Evolutionary conservation across 2,113 vertebrate species (phyloP), one percentile per base, ranked within the genome.

Genomic region (Larimichthys crocea): DNA sequence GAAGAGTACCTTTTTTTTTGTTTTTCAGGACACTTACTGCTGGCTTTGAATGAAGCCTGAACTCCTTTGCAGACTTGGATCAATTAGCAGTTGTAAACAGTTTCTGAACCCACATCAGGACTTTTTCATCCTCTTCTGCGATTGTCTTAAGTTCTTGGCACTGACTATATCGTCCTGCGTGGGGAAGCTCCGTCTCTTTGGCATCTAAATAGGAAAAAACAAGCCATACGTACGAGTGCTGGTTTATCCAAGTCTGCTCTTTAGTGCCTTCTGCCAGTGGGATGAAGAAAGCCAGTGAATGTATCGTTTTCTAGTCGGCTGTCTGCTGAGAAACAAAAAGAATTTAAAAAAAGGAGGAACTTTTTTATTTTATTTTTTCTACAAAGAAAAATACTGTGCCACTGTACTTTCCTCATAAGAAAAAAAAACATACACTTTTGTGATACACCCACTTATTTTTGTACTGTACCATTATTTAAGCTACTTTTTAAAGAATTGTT

Each of bases 401-500:
- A 91, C 92, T 93, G 86, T 93, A 90, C 80, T 86, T 88, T 92
- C 79, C 57, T 86, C 76, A 53, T 74, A 73, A 84, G 75, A 67
- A 78, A 63, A 70, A 70, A 65, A 74, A 66, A 67, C 26, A 31
- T 11, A 83, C 56, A 55, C 15, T 68, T 92, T 93, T 83, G 77
- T 84, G 69, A 90, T 80, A 82, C 91, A 86, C 84, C 88, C 74
- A 90, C 87, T 86, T 94, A 91, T 95, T 95, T 95, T 95, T 96
- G 87, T 95, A 95, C 89, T 89, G 74, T 92, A 90, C 53, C 55
- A 17, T 92, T 95, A 94, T 95, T 95, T 94, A 94, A 94, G 89
- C 57, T 88, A 91, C 75, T 86, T 90, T 87, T 90, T 80, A 84
- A 90, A 82, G 60, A 85, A 76, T 61, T 92, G 86, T 92, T 69